These are phyloP conservation scores for Anthrax anthrax DNA, from an alignment of 2,888 invertebrate species.

Conservation along the genomic window DNA sequence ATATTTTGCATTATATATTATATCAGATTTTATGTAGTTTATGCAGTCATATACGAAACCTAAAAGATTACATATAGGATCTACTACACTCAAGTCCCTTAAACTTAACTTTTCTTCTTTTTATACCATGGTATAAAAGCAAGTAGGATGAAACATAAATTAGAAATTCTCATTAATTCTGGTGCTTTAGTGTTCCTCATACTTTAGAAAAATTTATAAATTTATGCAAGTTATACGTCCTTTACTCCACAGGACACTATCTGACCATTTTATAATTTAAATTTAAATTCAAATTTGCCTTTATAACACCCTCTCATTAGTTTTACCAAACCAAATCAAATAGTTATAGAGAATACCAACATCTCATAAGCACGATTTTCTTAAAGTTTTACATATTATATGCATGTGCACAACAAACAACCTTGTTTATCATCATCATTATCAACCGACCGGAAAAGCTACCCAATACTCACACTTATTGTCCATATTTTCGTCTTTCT, in stretches of 20 bases:
- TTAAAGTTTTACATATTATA: neutral
- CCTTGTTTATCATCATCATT: neutral
- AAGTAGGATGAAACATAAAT: constrained; percentile 12
- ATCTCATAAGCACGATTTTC: neutral
- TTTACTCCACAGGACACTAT: constrained; percentile 8
- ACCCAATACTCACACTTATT: neutral
- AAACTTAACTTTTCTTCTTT: no score
- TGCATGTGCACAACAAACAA: no score
- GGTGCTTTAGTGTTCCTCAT: constrained; percentile 12
- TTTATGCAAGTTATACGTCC: constrained; percentile 2
- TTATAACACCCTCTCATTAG: constrained; percentile 13
- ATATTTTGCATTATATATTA: no score
- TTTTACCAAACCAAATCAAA: neutral
- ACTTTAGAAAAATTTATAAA: constrained; percentile 4
- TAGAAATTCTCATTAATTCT: constrained; percentile 14
- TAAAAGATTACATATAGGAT: no score
- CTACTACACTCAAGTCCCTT: no score
- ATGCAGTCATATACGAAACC: no score
- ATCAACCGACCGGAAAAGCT: constrained; percentile 6
- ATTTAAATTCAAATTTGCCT: neutral
- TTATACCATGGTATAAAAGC: no score
- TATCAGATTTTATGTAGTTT: no score
- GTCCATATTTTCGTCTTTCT: neutral
- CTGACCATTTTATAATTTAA: constrained; percentile 12
- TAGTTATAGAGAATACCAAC: neutral